These are phyloP conservation scores for Artemia sp. DNA, from an alignment of 2,888 invertebrate species.

Conservation along the genomic window DNA sequence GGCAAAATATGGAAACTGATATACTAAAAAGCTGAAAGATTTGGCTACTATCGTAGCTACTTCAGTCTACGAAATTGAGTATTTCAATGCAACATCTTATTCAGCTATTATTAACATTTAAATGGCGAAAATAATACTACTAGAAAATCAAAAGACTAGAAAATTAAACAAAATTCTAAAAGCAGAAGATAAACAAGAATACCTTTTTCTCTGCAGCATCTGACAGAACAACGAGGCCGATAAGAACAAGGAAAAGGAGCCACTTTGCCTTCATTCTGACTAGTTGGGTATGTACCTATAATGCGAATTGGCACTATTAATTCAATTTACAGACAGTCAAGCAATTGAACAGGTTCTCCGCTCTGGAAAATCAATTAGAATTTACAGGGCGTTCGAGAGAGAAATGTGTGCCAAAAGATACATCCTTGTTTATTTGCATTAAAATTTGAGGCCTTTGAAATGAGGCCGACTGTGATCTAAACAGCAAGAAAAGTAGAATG, in stretches of 20 bases:
- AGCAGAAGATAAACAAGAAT: neutral
- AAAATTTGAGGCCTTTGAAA: too few relatives aligned
- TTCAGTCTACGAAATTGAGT: too few relatives aligned
- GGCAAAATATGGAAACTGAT: too few relatives aligned
- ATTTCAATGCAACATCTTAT: too few relatives aligned
- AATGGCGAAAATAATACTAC: too few relatives aligned
- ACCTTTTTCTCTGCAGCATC: constrained; percentile 22
- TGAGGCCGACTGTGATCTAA: too few relatives aligned
- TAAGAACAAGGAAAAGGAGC: constrained; percentile 18
- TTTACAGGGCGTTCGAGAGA: neutral
- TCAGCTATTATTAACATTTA: too few relatives aligned
- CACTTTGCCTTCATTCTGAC: constrained; percentile 21
- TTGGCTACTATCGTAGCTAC: too few relatives aligned
- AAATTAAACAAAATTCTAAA: neutral
- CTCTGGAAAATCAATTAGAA: constrained; percentile 2
- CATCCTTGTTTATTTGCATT: neutral
- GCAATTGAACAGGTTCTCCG: neutral
- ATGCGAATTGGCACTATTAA: neutral
- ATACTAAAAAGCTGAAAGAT: too few relatives aligned
- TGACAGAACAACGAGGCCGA: constrained; percentile 19
- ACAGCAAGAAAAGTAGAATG: too few relatives aligned
- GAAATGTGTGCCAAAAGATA: constrained; percentile 6
- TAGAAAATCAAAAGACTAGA: neutral
- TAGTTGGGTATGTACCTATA: neutral
- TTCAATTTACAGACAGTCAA: too few relatives aligned